These are phyloP conservation scores for Brachionus angularis DNA, from an alignment of 1,140 invertebrate species.

Conservation along the genomic window DNA sequence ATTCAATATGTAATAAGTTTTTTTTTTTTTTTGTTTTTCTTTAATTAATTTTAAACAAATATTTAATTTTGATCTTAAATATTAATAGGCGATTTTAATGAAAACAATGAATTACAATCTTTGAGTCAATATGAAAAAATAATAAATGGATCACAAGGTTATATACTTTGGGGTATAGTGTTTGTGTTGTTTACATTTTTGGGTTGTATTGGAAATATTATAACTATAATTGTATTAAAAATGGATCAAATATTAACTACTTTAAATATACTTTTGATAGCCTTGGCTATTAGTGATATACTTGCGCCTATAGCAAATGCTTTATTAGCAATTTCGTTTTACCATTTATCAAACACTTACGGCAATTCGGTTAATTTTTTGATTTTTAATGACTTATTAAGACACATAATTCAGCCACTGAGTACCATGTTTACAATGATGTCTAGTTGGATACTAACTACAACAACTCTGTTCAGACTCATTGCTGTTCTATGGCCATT, in stretches of 20 bases:
- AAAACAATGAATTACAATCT: not conserved
- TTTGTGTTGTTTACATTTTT: constrained; percentile 20
- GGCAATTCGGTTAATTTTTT: constrained; percentile 40
- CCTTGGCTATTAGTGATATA: constrained; percentile 38
- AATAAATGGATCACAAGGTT: constrained; percentile 24
- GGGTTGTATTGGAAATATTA: constrained; percentile 30
- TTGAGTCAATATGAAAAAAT: constrained; percentile 13
- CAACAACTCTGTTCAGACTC: constrained; percentile 27
- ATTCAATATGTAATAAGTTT: too few relatives aligned
- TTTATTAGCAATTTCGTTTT: constrained; percentile 28
- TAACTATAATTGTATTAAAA: constrained; percentile 35
- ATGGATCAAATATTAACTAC: not conserved
- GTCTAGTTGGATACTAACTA: constrained; percentile 35
- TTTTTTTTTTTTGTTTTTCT: not conserved
- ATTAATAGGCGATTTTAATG: not conserved
- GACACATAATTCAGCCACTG: constrained; percentile 32
- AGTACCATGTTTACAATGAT: constrained; percentile 43
- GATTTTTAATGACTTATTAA: constrained; percentile 37
- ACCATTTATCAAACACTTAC: constrained; percentile 25
- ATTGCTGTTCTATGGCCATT: constrained; percentile 22
- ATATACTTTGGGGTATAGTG: constrained; percentile 30
- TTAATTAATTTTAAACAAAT: not conserved
- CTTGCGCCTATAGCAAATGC: constrained; percentile 32
- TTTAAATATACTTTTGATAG: constrained; percentile 29
- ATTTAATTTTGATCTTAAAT: not conserved